Evolutionary conservation across 1,140 invertebrate genomes (phyloP).

Genomic region (Nautilus pompilius): DNA sequence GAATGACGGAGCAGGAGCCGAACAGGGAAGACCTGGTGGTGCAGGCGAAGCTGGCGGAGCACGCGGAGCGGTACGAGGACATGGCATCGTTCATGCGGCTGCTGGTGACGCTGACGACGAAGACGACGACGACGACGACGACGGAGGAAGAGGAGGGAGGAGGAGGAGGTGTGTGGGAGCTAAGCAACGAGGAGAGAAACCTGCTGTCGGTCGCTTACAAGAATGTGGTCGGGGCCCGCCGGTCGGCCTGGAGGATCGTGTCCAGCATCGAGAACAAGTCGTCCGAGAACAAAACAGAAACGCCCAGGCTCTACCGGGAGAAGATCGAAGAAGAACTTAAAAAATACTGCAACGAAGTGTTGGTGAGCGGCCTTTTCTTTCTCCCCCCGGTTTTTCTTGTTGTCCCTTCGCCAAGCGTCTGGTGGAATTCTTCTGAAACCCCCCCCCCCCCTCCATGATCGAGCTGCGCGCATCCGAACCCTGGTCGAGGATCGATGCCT

Average conservation of each 20-base stretch:
- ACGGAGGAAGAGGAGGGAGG: slow-evolving; percentile 20
- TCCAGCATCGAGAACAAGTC: slow-evolving; percentile 84
- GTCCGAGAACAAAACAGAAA: slow-evolving; percentile 85
- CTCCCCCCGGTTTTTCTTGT: no score
- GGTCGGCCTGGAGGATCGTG: slow-evolving; percentile 96
- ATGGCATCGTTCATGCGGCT: slow-evolving; percentile 36
- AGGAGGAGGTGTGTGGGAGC: slow-evolving; percentile 19
- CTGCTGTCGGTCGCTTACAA: slow-evolving; percentile 98
- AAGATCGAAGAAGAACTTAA: slow-evolving; percentile 98
- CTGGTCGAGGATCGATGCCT: no score
- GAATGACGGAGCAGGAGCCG: not conserved
- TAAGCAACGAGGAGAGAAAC: slow-evolving; percentile 74
- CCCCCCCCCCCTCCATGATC: no score
- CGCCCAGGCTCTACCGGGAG: slow-evolving; percentile 72
- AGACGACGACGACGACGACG: slow-evolving; percentile 60
- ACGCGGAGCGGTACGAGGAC: slow-evolving; percentile 43
- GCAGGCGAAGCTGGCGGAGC: slow-evolving; percentile 37
- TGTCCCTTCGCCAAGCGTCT: no score
- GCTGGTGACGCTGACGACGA: not conserved
- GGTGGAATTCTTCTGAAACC: no score
- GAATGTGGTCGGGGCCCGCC: slow-evolving; percentile 95
- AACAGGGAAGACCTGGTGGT: slow-evolving; percentile 18
- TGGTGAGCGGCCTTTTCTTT: slow-evolving; percentile 61
- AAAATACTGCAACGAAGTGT: slow-evolving; percentile 96
- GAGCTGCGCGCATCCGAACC: no score